Percentiles rank a stretch among this genome's conserved stretches.
phyloP scores from a whole-genome alignment of 2,113 vertebrate species.

The rabbit (Oryctolagus cuniculus) region mOryCun1.1 NC_091438.1:61251501-61252000 shows the following conservation, averaged over 20 bases:
- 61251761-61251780: neutral
- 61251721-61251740: neutral
- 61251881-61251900: neutral
- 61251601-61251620: conserved; percentile 4
- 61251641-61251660: neutral
- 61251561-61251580: neutral
- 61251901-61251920: neutral
- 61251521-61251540: conserved; percentile 35
- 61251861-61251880: conserved; percentile 20
- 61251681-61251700: neutral
- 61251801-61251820: neutral
- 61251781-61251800: neutral
- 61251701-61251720: neutral
- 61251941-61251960: neutral
- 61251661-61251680: neutral
- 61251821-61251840: neutral
- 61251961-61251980: neutral
- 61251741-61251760: neutral
- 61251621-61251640: neutral
- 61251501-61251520: conserved; percentile 19
- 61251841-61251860: neutral
- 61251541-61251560: neutral
- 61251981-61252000: neutral
- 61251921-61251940: neutral
- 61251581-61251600: neutral